Percentiles rank a stretch among this genome's conserved stretches.
Conservation (phyloP, 2,888 invertebrate genomes). For the Invenusta paracnida region DNA sequence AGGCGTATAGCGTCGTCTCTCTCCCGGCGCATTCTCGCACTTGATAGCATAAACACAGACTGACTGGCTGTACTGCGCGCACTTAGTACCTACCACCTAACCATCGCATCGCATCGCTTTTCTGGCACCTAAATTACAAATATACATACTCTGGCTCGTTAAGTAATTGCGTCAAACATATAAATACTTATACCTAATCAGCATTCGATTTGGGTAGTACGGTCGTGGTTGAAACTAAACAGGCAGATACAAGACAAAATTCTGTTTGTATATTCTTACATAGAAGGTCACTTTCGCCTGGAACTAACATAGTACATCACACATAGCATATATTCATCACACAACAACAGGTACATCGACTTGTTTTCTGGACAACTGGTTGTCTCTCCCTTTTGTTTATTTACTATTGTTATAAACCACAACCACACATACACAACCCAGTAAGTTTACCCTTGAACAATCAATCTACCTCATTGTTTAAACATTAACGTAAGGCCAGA, state of each 20-base stretch:
- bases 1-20: neutral
- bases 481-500: neutral
- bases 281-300: neutral
- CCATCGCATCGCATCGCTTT: neutral
- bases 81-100: neutral
- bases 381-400: neutral
- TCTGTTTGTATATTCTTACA: conserved; percentile 17
- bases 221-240: neutral
- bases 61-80: no score
- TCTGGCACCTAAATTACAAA: neutral
- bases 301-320: no score
- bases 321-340: no score
- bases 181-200: neutral
- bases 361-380: conserved; percentile 20
- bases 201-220: conserved; percentile 6
- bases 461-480: conserved; percentile 11
- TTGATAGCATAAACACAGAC: conserved; percentile 17
- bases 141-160: neutral
- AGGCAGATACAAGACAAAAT: neutral
- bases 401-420: conserved; percentile 26
- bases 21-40: neutral
- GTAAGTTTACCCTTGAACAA: neutral
- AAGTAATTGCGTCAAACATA: neutral
- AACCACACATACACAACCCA: no score
- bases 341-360: neutral